Percentiles rank a stretch among this genome's conserved stretches.
Conservation (phyloP, 2,888 invertebrate species). For the Caenorhabditis sinica region DNA sequence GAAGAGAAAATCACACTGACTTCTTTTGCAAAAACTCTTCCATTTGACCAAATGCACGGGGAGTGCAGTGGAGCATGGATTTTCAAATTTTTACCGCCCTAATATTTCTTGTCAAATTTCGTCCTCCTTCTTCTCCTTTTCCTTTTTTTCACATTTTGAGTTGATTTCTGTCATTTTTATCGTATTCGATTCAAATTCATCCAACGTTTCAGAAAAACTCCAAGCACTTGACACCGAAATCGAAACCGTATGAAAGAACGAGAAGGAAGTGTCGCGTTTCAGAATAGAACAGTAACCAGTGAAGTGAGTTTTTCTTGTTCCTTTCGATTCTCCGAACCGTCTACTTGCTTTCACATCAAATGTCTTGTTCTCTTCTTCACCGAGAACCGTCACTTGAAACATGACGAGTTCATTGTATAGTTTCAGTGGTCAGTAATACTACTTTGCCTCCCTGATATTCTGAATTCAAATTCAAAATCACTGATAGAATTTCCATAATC, state of each 20-base stretch:
- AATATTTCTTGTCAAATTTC: not conserved
- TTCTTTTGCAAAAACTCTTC: too few relatives aligned
- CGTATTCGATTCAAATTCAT: not conserved
- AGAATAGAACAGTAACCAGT: not conserved
- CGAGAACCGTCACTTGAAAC: too few relatives aligned
- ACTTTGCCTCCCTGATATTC: too few relatives aligned
- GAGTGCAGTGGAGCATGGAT: too few relatives aligned
- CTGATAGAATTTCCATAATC: slow-evolving; percentile 18
- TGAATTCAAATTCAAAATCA: not conserved
- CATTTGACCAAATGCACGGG: too few relatives aligned
- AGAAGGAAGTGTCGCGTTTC: not conserved
- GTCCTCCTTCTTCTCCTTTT: not conserved
- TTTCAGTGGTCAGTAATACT: slow-evolving; percentile 39
- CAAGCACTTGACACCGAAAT: not conserved
- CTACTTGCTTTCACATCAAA: not conserved
- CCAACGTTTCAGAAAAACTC: slow-evolving; percentile 7
- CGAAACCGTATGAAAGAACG: slow-evolving; percentile 38
- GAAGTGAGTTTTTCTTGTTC: slow-evolving; percentile 32
- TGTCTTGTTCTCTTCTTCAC: too few relatives aligned
- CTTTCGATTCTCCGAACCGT: not conserved
- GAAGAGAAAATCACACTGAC: too few relatives aligned
- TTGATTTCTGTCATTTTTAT: slow-evolving; percentile 19
- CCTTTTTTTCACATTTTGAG: too few relatives aligned
- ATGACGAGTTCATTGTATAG: not conserved
- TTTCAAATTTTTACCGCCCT: too few relatives aligned